Percentiles rank a stretch among this genome's conserved stretches.
Evolutionary conservation across 2,888 invertebrate genomes (phyloP).

Genomic region (Tillus elongatus): DNA sequence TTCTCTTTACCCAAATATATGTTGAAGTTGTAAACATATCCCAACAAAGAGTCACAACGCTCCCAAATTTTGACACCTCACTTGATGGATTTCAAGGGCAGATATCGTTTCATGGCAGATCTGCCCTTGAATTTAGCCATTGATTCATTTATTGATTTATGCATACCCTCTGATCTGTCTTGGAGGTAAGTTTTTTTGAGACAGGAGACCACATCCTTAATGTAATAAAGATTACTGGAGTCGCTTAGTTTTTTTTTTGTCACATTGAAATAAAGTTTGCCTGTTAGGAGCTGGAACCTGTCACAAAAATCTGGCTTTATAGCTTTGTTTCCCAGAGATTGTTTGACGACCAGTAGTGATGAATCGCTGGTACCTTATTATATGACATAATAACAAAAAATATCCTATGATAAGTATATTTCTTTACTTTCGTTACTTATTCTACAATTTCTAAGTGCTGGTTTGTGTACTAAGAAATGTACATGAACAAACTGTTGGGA

Average conservation of each 20-base stretch:
- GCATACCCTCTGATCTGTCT: not conserved
- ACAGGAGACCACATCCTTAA: slow-evolving; percentile 1
- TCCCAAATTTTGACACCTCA: slow-evolving; percentile 1
- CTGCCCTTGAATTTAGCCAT: slow-evolving; percentile 3
- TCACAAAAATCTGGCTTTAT: not conserved
- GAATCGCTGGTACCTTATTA: too few relatives aligned
- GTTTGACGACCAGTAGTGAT: not conserved
- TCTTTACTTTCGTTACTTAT: too few relatives aligned
- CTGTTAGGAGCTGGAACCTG: slow-evolving; percentile 1
- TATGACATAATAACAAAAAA: too few relatives aligned
- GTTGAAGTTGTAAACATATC: slow-evolving; percentile 14
- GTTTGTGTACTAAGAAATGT: too few relatives aligned
- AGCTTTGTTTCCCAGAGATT: slow-evolving; percentile 2
- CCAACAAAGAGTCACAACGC: not conserved
- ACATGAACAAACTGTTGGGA: too few relatives aligned
- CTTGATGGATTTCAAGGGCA: slow-evolving; percentile 1
- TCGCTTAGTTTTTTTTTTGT: not conserved
- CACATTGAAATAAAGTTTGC: slow-evolving; percentile 3
- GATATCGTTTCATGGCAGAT: too few relatives aligned
- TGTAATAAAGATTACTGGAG: not conserved
- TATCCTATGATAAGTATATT: too few relatives aligned
- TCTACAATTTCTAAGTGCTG: too few relatives aligned
- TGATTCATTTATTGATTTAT: slow-evolving; percentile 1
- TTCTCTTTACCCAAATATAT: slow-evolving; percentile 15
- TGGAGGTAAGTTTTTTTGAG: slow-evolving; percentile 2